A percentile compares a stretch with the other conserved stretches of the same genome.
Conservation (phyloP, 1,140 invertebrate genomes). For the Kradibia gibbosae region DNA sequence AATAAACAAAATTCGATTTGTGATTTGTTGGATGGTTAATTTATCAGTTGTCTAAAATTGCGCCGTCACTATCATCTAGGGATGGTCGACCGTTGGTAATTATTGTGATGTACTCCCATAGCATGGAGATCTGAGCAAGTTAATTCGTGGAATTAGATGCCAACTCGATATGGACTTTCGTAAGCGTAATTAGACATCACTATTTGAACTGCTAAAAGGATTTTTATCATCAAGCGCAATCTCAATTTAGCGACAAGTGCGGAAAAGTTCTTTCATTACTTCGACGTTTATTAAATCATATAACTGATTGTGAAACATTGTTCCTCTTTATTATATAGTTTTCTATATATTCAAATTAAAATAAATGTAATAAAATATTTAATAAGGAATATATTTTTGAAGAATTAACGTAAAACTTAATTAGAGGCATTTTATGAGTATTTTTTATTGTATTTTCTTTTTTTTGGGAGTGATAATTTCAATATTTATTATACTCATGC, state of each 20-base stretch:
- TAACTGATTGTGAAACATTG: slow-evolving; percentile 14
- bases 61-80: slow-evolving; percentile 14
- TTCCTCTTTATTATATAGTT: background rate
- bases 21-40: background rate
- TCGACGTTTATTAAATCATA: slow-evolving; percentile 11
- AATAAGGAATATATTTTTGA: no score
- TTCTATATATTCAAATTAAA: background rate
- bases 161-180: background rate
- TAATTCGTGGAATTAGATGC: slow-evolving; percentile 24
- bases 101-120: slow-evolving; percentile 22
- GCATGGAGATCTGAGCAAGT: background rate
- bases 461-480: no score
- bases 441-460: no score
- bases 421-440: no score
- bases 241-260: slow-evolving; percentile 32
- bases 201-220: background rate
- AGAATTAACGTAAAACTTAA: no score
- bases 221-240: slow-evolving; percentile 16
- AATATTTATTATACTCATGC: no score
- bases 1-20: slow-evolving; percentile 8
- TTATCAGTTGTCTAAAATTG: slow-evolving; percentile 39
- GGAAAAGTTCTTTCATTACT: slow-evolving; percentile 25
- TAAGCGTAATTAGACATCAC: slow-evolving; percentile 29
- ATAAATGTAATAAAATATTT: no score
- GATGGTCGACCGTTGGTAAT: background rate